Conservation (phyloP, 2,888 invertebrate species). For the Choreutis nemorana region DNA sequence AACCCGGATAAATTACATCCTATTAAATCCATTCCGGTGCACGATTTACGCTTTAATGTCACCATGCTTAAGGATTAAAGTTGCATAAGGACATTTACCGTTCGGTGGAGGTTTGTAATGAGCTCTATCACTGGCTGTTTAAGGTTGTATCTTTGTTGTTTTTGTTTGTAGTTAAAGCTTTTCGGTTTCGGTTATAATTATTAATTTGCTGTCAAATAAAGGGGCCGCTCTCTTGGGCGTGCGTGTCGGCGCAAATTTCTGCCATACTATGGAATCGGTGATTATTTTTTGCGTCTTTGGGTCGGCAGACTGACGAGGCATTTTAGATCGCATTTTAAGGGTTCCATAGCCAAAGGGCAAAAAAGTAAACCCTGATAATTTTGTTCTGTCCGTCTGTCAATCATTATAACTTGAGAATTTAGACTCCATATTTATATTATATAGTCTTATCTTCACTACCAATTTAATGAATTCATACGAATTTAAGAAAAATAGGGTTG, state of each 20-base stretch:
- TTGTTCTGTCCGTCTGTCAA: not conserved
- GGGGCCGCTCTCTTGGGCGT: constrained; percentile 66
- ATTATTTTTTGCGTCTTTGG: constrained; percentile 60
- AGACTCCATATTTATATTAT: no score
- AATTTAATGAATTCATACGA: no score
- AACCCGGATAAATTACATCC: constrained; percentile 64
- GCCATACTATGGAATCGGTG: constrained; percentile 63
- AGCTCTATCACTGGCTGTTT: constrained; percentile 43
- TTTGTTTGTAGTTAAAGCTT: constrained; percentile 38
- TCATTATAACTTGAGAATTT: not conserved
- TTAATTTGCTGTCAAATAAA: constrained; percentile 68
- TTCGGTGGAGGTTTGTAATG: constrained; percentile 37
- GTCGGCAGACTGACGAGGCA: constrained; percentile 55
- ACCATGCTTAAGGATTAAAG: constrained; percentile 53
- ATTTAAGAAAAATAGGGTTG: no score
- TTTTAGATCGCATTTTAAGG: constrained; percentile 38
- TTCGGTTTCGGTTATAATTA: constrained; percentile 46
- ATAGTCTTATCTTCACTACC: no score
- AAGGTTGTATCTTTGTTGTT: constrained; percentile 46
- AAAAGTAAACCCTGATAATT: no score
- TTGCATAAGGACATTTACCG: constrained; percentile 43
- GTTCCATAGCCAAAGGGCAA: no score
- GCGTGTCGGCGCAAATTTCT: constrained; percentile 65
- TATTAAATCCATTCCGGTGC: constrained; percentile 57
- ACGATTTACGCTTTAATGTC: constrained; percentile 61